Evolutionary conservation across 2,797 vertebrate species (phyloP), one percentile per base, ranked within the genome.

Genomic region (Momotus momota): DNA sequence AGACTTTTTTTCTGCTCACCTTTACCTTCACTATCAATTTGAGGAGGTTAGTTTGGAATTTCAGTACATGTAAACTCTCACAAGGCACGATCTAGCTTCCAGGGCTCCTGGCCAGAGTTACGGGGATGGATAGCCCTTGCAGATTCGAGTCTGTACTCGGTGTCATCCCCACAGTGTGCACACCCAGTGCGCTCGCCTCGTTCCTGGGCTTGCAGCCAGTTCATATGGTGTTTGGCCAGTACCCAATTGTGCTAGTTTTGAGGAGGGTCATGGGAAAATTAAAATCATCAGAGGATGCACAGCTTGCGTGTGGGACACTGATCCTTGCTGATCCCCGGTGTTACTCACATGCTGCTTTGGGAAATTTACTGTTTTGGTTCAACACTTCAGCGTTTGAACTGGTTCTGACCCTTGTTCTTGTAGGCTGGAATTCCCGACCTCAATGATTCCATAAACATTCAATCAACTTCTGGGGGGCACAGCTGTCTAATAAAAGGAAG

Each of bases 321-420:
- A 61, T 83, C 41, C 66, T 72, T 0, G 0, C 77, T 21, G 18
- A 91, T 82, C 66, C 66, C 60, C 48, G 23, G 45, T 6, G 48
- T 80, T 82, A 73, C 41, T 88, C 49, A 38, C 12, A 3, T 65
- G 90, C 73, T 66, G 51, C 72, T 93, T 89, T 82, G 81, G 71
- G 84, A 82, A 85, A 73, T 85, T 35, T 21, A 51, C 55, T 77
- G 66, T 8, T 91, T 67, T 25, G 60, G 27, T 91, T 91, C 61
- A 73, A 83, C 93, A 74, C 91, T 95, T 96, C 45, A 78, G 87
- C 65, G 92, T 74, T 88, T 85, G 60, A 94, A 78, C 90, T 93
- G 75, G 14, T 77, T 85, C 41, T 94, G 85, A 92, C 82, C 72
- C 64, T 90, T 73, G 35, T 80, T 92, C 81, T 80, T 85, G 43